Percentiles rank a stretch among this genome's conserved stretches.
These are phyloP conservation scores for Ferdinandea cuprea DNA, from an alignment of 2,888 invertebrate species.

Conservation along the genomic window DNA sequence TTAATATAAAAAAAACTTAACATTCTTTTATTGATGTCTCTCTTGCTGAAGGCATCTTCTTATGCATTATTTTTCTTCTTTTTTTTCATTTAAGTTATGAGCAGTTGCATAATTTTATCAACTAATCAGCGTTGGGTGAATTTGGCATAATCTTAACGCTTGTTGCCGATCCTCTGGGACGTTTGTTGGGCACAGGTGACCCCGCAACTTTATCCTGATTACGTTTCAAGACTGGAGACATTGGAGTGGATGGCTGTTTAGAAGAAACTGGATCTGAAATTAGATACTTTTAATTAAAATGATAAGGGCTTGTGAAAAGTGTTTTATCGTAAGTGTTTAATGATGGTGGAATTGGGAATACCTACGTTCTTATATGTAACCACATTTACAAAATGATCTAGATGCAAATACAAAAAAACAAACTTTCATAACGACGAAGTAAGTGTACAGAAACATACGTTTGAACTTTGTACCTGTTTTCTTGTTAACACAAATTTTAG, in stretches of 20 bases:
- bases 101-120: constrained; percentile 32
- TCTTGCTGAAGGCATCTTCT: constrained; percentile 10
- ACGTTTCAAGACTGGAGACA: constrained; percentile 67
- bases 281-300: neutral
- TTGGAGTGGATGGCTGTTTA: constrained; percentile 59
- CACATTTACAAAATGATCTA: too few species aligned
- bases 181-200: constrained; percentile 59
- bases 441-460: too few species aligned
- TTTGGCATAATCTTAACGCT: constrained; percentile 64
- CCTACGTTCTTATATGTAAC: too few species aligned
- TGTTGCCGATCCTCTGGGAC: constrained; percentile 53
- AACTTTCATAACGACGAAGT: too few species aligned
- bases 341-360: too few species aligned
- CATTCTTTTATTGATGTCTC: constrained; percentile 39
- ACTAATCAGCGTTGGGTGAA: constrained; percentile 68
- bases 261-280: constrained; percentile 66
- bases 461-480: too few species aligned
- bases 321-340: too few species aligned
- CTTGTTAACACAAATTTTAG: too few species aligned
- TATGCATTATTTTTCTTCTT: neutral
- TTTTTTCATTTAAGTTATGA: constrained; percentile 19
- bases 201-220: constrained; percentile 57
- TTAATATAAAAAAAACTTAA: constrained; percentile 60
- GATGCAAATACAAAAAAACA: too few species aligned
- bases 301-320: neutral